Percentiles rank a stretch among this genome's conserved stretches.
Conservation (phyloP, 2,888 invertebrate species). For the Chloromyia formosa region DNA sequence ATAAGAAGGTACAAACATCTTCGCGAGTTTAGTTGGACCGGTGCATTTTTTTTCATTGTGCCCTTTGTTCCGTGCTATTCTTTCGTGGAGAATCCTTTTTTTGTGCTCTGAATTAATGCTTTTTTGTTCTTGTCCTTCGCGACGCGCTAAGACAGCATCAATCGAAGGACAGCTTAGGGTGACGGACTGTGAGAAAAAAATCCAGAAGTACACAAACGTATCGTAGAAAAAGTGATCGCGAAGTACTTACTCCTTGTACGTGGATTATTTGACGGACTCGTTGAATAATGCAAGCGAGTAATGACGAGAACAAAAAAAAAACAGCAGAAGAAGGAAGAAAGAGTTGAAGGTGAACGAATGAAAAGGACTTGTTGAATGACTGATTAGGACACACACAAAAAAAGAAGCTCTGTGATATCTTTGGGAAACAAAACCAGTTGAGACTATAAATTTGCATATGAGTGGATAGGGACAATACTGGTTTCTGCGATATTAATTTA, state of each 20-base stretch:
- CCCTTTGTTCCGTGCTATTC: conserved; percentile 37
- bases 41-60: conserved; percentile 28
- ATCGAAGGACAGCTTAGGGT: conserved; percentile 41
- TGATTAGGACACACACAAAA: conserved; percentile 17
- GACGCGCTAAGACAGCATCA: conserved; percentile 11
- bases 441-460: conserved; percentile 36
- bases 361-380: conserved; percentile 30
- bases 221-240: conserved; percentile 23
- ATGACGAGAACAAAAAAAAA: conserved; percentile 15
- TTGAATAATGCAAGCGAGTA: conserved; percentile 4
- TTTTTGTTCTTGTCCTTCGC: conserved; percentile 40
- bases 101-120: conserved; percentile 40
- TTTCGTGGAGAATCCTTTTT: conserved; percentile 42
- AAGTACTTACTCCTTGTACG: conserved; percentile 1
- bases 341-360: not conserved
- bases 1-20: not conserved
- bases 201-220: not conserved
- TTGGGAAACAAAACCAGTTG: conserved; percentile 44
- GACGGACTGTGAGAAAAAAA: conserved; percentile 44
- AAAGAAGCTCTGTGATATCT: conserved; percentile 38
- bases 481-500: conserved; percentile 11
- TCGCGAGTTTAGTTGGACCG: conserved; percentile 38
- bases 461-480: conserved; percentile 30
- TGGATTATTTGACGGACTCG: not conserved
- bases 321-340: not conserved